Base-by-base conservation (phyloP, 2,888 invertebrate species). In the Rhagium mordax region DNA sequence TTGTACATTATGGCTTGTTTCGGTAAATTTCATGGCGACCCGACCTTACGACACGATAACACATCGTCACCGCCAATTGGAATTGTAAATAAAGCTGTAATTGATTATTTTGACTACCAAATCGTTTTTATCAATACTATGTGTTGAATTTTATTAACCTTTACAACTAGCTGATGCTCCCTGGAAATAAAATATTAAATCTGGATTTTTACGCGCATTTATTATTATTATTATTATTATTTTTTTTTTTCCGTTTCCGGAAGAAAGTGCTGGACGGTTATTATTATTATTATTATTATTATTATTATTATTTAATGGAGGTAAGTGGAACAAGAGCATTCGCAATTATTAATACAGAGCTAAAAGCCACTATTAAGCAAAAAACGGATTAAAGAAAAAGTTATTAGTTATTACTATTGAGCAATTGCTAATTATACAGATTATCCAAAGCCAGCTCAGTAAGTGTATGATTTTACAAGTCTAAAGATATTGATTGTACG, bases 91-190 rank as follows among this genome's bases (percentile, higher is more conserved):
- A 29, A 57, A 16, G 27, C 15, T 29, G 27, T 62, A 47, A 20
- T 62, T 24, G 20, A 62, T 21, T 65, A 65, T 65, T 65, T 65
- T 65, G 64, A 51, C 64, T 65, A 51, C 29, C 16, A n/a, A 18
- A 15, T 51, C 24, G 49, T 62, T 47, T 64, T 49, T 65, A 49
- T 65, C 64, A 21, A 8, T 29, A 59, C 48, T 15, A 49, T 21
- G 49, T n/a, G 24, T 15, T n/a, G n/a, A n/a, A n/a, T 27, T 48
- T 21, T 16, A 29, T 8, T 51, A 33, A 51, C 51, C 64, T 65
- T 16, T 65, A 24, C 27, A 48, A 48, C 62, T 24, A 3, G n/a
- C 13, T 53, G 57, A 29, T 29, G 15, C 0, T n/a, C 1, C 15
- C 15, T 10, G 8, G n/a, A n/a, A 20, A 21, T n/a, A 27, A 24